Evolutionary conservation across 2,888 invertebrate genomes (phyloP), one percentile per base, ranked within the genome.

Genomic region (Priocnemis perturbator): DNA sequence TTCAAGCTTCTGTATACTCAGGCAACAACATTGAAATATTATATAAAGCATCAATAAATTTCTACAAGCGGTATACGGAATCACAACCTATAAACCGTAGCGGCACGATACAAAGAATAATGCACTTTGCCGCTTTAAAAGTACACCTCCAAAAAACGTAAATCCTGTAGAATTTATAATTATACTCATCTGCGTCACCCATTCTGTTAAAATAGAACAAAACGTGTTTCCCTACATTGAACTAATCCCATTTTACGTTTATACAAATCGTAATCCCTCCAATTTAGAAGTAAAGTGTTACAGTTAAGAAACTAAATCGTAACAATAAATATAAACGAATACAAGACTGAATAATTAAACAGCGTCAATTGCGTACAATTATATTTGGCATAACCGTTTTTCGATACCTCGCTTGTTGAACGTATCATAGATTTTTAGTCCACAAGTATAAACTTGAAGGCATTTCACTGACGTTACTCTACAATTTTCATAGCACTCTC

Each of bases 41-140:
- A 60, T n/a, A 60, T 23, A 60, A 60, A 30, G 45, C 48, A 11
- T 60, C 26, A 60, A 60, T 60, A 60, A 60, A 60, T 50, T 26
- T 17, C 76, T 71, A 80, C 80, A 81, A 74, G 78, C 79, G 78
- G 75, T 56, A 53, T 62, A 65, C 57, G 64, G 48, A 53, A 60
- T 66, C 59, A 56, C 19, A 21, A 67, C 17, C 57, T 44, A 52
- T 62, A 30, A 55, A 62, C 55, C 62, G 21, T 44, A 47, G 17
- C 7, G 17, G 60, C 20, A 60, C 30, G 7, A 21, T 5, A 7
- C 15, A 5, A 4, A 50, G 7, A 5, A 50, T 3, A 20, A 7
- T 26, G 55, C 23, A 23, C 23, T 55, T 7, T 14, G 23, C 20
- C 19, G 20, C 26, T 23, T 26, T 20, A 55, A 55, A 55, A 55